A percentile compares a stretch with the other conserved stretches of the same genome.
Evolutionary conservation across 2,113 vertebrate species (phyloP).

Genomic region (Poecilia latipinna): DNA sequence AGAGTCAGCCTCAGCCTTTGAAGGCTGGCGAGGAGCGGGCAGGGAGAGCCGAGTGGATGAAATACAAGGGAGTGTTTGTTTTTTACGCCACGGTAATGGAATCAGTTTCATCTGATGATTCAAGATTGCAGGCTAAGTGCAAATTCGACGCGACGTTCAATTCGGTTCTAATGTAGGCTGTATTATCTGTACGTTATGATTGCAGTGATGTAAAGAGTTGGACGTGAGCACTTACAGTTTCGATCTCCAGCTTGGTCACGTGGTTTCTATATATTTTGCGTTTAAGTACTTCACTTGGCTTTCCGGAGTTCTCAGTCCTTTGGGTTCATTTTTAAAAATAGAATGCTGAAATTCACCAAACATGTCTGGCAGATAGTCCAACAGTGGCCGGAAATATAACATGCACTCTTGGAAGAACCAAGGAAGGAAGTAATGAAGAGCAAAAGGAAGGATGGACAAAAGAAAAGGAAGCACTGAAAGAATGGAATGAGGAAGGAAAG

Average conservation of each 20-base stretch:
- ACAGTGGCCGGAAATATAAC: neutral
- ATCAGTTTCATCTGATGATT: slow-evolving; percentile 58
- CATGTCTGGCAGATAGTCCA: neutral
- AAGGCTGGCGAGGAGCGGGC: slow-evolving; percentile 59
- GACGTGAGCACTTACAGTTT: neutral
- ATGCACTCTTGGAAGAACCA: neutral
- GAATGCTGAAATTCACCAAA: neutral
- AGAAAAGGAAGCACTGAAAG: neutral
- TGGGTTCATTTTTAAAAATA: neutral
- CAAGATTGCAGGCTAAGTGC: slow-evolving; percentile 42
- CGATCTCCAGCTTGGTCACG: neutral
- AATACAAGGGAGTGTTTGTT: slow-evolving; percentile 65
- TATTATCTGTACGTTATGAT: neutral
- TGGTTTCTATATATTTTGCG: neutral
- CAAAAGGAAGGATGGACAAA: neutral
- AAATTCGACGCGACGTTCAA: slow-evolving; percentile 20
- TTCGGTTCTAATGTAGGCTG: slow-evolving; percentile 35
- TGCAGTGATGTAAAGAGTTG: slow-evolving; percentile 1
- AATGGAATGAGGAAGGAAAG: no score
- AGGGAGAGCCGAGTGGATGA: slow-evolving; percentile 65
- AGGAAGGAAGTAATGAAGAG: neutral
- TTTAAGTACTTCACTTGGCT: neutral
- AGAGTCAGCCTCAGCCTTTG: slow-evolving; percentile 70
- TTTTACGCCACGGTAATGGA: slow-evolving; percentile 47
- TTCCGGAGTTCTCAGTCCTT: neutral